Percentiles rank a stretch among this genome's conserved stretches.
Conservation (phyloP, 2,888 invertebrate species). For the Disparrhopalites patrizii region DNA sequence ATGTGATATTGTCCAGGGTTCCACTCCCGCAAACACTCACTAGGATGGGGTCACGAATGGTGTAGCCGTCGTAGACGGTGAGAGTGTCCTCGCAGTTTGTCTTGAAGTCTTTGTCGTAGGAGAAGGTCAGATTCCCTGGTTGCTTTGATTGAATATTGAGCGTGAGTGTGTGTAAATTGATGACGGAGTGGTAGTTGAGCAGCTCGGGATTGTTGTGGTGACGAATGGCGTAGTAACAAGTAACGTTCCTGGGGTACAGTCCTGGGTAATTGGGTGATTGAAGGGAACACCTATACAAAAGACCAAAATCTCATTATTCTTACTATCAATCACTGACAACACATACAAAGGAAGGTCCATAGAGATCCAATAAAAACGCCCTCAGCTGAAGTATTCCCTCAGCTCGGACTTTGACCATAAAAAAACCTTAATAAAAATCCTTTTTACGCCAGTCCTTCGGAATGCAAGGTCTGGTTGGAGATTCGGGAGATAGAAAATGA, state of each 20-base stretch:
- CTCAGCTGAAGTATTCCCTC: neutral
- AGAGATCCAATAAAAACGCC: too few species aligned
- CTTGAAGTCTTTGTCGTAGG: constrained; percentile 21
- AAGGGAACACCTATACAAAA: constrained; percentile 61
- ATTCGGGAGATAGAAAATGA: too few species aligned
- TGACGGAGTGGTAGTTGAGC: constrained; percentile 18
- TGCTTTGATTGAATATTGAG: constrained; percentile 18
- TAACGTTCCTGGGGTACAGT: constrained; percentile 80
- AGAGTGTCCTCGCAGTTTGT: constrained; percentile 22
- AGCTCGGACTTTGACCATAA: neutral
- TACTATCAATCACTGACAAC: too few species aligned
- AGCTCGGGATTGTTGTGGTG: constrained; percentile 32
- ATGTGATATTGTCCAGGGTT: constrained; percentile 27
- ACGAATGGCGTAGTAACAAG: constrained; percentile 68
- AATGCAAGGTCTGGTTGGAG: too few species aligned
- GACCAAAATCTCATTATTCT: too few species aligned
- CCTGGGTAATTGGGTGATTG: constrained; percentile 89
- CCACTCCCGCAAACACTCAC: constrained; percentile 78
- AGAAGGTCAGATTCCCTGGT: constrained; percentile 18
- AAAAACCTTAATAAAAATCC: neutral
- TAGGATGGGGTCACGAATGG: constrained; percentile 58
- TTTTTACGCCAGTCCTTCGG: too few species aligned
- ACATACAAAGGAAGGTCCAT: too few species aligned
- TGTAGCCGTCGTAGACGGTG: constrained; percentile 74
- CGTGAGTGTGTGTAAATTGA: constrained; percentile 19